Evolutionary conservation across 2,797 vertebrate genomes (phyloP), one percentile per base, ranked within the genome.

Genomic region (Amphiprion clarkii): DNA sequence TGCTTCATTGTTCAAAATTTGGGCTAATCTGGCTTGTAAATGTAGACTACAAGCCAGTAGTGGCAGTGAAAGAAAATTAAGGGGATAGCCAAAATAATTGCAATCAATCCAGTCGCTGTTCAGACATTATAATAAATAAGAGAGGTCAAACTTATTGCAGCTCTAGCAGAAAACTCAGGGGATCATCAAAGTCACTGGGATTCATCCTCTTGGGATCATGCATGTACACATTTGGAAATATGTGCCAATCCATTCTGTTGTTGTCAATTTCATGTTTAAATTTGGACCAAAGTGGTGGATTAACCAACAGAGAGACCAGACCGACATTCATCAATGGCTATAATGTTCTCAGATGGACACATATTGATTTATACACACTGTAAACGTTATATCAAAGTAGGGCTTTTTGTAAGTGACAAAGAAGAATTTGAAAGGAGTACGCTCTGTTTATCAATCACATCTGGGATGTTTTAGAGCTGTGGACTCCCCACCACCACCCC

Each of bases 381-480:
- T 6, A 33, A n/a, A 6, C 23, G 57, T 16, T 49, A 4, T 51
- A 3, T 69, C 10, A 27, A n/a, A 44, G 5, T 11, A 39, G 4
- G 4, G 42, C 42, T 54, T 19, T 67, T 21, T 49, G 40, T 27
- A 13, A 29, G 2, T 46, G 42, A 40, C 19, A 63, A 63, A 27
- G 10, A 67, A 54, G 1, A 40, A 40, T 1, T 5, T 7, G 31
- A 44, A 48, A 14, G 46, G 60, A 16, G 3, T 10, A 49, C 19
- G 42, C 17, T n/a, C 25, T 33, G 40, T 69, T 65, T 62, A 52
- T 67, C 10, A 14, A 3, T 67, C 14, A 72, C 58, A 59, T 60
- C 29, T 55, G 36, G 59, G 48, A 25, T 61, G 21, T 54, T 49
- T 67, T 27, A 10, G 13, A 63, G 56, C 25, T 55, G 46, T 0